phyloP scores from a whole-genome alignment of 2,113 vertebrate species.

The Siniperca knerii region DNA sequence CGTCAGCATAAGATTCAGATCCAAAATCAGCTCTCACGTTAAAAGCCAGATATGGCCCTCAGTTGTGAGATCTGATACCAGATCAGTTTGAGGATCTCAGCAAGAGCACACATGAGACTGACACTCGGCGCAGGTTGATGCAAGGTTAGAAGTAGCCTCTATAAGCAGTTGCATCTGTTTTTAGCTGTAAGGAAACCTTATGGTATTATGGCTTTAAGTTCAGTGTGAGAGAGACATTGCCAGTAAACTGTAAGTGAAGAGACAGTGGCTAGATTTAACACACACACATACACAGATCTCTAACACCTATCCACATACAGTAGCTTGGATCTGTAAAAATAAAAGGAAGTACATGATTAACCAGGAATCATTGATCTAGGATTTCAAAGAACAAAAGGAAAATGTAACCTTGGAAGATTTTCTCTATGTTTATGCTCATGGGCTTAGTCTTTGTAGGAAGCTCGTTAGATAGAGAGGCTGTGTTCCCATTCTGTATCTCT shows the following conservation, averaged over 20 bases:
- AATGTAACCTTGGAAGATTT: slow-evolving; percentile 11
- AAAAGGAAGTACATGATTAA: slow-evolving; percentile 3
- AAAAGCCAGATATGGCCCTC: neutral
- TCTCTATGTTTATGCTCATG: neutral
- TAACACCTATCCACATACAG: neutral
- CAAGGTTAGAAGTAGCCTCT: slow-evolving; percentile 62
- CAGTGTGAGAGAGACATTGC: slow-evolving; percentile 21
- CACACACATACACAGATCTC: slow-evolving; percentile 25
- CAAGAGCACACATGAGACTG: slow-evolving; percentile 15
- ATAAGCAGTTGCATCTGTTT: slow-evolving; percentile 74
- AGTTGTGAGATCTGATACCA: slow-evolving; percentile 38
- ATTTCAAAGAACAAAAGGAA: slow-evolving; percentile 27
- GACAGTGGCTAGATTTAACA: slow-evolving; percentile 1
- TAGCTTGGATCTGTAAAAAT: slow-evolving; percentile 16
- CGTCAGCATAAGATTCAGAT: slow-evolving; percentile 42
- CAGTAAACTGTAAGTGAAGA: slow-evolving; percentile 5
- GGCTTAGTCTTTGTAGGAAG: slow-evolving; percentile 38
- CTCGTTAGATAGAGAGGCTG: slow-evolving; percentile 6
- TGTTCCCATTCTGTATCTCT: neutral
- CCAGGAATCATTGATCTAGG: slow-evolving; percentile 9
- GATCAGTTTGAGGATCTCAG: slow-evolving; percentile 54
- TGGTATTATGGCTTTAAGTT: slow-evolving; percentile 65
- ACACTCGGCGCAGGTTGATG: slow-evolving; percentile 42
- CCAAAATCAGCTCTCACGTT: slow-evolving; percentile 43
- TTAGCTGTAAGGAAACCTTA: slow-evolving; percentile 71